A percentile compares a stretch with the other conserved stretches of the same genome.
phyloP scores from a whole-genome alignment of 2,888 invertebrate genomes.

The Branchellion lobata region DNA sequence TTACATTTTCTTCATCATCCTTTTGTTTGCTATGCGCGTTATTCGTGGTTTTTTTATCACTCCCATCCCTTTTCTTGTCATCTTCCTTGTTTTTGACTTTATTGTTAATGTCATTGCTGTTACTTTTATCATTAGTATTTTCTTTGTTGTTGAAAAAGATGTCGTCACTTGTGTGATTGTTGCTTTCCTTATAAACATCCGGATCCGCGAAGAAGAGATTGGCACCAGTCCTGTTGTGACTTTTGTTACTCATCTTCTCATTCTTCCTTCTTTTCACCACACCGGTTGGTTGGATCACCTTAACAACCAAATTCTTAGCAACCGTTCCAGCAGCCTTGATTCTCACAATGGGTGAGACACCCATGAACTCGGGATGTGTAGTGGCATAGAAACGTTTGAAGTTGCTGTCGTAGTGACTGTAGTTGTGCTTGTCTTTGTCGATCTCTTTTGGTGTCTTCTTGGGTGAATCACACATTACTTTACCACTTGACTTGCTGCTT shows the following conservation, averaged over 20 bases:
- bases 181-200: not conserved
- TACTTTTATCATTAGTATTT: no score
- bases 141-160: no score
- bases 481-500: not conserved
- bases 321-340: not conserved
- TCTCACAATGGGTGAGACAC: not conserved
- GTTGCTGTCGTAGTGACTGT: not conserved
- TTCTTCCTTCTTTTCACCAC: not conserved
- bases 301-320: not conserved
- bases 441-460: not conserved
- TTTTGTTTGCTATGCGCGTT: no score
- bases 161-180: no score
- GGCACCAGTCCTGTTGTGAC: not conserved
- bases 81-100: no score
- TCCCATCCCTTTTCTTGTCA: no score
- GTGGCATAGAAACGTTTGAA: not conserved
- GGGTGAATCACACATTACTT: not conserved
- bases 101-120: no score
- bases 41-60: no score
- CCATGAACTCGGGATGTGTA: not conserved
- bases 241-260: not conserved
- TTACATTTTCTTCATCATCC: no score
- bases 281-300: not conserved
- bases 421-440: not conserved
- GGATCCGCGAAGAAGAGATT: conserved; percentile 1